phyloP scores from a whole-genome alignment of 1,140 invertebrate genomes.

The Zaprionus tsacasi region DNA sequence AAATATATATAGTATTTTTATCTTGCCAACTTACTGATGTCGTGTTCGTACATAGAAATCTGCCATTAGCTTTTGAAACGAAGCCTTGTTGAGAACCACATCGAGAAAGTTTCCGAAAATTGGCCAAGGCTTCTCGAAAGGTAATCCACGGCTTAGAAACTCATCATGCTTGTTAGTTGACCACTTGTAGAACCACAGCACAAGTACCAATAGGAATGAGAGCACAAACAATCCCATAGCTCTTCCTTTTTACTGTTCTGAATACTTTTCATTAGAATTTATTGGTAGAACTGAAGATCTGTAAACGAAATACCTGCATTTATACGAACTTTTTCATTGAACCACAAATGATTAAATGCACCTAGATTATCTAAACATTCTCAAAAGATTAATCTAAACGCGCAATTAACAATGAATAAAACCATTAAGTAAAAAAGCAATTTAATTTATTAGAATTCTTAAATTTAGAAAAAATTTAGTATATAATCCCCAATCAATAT shows the following conservation, averaged over 20 bases:
- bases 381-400: neutral
- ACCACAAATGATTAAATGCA: neutral
- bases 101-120: neutral
- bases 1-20: neutral
- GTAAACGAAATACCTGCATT: neutral
- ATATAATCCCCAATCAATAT: neutral
- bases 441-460: neutral
- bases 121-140: neutral
- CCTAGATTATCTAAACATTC: neutral
- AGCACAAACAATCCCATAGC: slow-evolving; percentile 4
- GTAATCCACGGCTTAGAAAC: neutral
- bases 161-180: slow-evolving; percentile 33
- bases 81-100: neutral
- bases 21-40: neutral
- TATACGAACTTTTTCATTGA: neutral
- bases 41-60: neutral
- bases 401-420: neutral
- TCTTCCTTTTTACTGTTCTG: neutral
- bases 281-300: neutral
- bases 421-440: neutral
- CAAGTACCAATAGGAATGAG: slow-evolving; percentile 30
- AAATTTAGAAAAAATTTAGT: neutral
- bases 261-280: neutral
- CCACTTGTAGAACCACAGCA: slow-evolving; percentile 58
- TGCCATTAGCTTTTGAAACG: neutral